Evolutionary conservation across 2,888 invertebrate species (phyloP).

Genomic region (Orthosia cruda): DNA sequence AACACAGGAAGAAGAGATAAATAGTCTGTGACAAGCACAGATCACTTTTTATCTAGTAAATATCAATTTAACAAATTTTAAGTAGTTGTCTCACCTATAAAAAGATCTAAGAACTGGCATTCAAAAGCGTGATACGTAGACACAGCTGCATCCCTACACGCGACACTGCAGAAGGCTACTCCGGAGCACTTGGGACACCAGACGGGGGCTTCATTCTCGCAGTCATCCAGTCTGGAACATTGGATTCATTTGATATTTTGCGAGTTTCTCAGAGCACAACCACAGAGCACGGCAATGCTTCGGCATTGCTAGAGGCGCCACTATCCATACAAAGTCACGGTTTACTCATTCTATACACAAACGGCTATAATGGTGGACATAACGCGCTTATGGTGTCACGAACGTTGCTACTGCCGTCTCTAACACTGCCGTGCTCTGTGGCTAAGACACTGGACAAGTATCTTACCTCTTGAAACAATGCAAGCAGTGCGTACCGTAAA

Average conservation of each 20-base stretch:
- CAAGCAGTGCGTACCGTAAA: conserved; percentile 95
- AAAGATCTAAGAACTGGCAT: conserved; percentile 94
- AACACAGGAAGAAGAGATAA: conserved; percentile 38
- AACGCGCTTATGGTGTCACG: not conserved
- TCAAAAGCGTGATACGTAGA: conserved; percentile 94
- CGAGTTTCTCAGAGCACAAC: not conserved
- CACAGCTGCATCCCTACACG: conserved; percentile 93
- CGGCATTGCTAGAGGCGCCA: not conserved
- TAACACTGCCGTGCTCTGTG: not conserved
- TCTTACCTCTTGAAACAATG: conserved; percentile 95
- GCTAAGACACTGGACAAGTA: not conserved
- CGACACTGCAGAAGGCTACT: conserved; percentile 94
- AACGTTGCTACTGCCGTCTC: not conserved
- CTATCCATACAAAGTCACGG: not conserved
- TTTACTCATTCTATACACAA: not conserved
- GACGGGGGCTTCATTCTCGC: conserved; percentile 91
- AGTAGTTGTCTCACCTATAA: conserved; percentile 92
- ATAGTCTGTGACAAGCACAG: not conserved
- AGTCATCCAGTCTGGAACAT: conserved; percentile 78
- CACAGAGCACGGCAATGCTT: not conserved
- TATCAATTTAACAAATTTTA: not conserved
- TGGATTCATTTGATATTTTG: not conserved
- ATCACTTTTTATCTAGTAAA: not conserved
- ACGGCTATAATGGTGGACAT: no score
- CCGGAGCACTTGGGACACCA: conserved; percentile 95